These are phyloP conservation scores for Synergus umbraculus DNA, from an alignment of 2,888 invertebrate genomes.

Conservation along the genomic window DNA sequence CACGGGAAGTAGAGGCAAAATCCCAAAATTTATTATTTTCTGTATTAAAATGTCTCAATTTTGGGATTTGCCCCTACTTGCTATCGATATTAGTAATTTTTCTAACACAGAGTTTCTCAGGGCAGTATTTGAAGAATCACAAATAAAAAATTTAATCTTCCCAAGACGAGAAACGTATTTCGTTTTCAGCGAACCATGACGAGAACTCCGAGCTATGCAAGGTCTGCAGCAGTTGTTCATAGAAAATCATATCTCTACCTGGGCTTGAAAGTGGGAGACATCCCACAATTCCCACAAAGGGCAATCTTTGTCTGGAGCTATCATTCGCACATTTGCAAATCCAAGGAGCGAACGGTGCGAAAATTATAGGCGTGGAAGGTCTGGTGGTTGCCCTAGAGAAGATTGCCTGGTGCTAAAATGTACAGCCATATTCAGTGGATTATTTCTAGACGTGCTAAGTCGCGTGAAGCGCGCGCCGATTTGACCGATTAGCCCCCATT, in stretches of 20 bases:
- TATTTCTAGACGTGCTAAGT: conserved; percentile 51
- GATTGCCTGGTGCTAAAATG: conserved; percentile 64
- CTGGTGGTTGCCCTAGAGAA: conserved; percentile 59
- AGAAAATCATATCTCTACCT: conserved; percentile 4
- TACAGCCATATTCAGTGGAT: conserved; percentile 51
- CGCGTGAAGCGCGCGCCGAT: conserved; percentile 63
- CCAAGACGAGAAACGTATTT: not conserved
- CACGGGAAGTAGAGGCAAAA: too few relatives aligned
- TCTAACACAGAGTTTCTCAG: too few relatives aligned
- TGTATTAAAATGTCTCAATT: too few relatives aligned
- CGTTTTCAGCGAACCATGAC: not conserved
- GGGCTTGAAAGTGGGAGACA: not conserved
- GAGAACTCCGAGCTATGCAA: not conserved
- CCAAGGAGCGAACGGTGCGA: conserved; percentile 72
- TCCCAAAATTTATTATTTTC: too few relatives aligned
- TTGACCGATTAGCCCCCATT: conserved; percentile 70
- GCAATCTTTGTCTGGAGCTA: conserved; percentile 59
- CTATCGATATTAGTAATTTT: too few relatives aligned
- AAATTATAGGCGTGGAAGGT: conserved; percentile 70
- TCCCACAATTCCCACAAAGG: conserved; percentile 31
- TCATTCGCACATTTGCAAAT: conserved; percentile 73
- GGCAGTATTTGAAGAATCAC: not conserved
- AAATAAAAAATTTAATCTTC: not conserved
- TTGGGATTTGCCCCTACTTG: too few relatives aligned
- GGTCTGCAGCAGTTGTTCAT: not conserved